Evolutionary conservation across 64 coral and sea anemone genomes (phyloP).

Genomic region (Anthopleura sola): DNA sequence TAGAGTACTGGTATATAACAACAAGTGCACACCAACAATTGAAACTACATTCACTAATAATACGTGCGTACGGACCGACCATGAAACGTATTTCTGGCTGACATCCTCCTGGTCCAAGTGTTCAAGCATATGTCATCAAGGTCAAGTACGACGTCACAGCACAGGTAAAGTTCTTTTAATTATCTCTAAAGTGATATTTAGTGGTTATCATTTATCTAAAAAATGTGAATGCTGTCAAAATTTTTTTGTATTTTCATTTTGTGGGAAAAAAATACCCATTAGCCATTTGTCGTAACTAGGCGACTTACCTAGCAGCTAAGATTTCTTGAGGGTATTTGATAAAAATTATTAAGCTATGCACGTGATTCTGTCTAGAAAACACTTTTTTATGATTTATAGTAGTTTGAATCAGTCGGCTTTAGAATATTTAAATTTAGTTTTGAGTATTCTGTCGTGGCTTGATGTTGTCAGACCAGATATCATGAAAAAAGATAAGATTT

Average conservation of each 20-base stretch:
- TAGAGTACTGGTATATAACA: conserved; percentile 59
- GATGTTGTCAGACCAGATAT: too few species aligned
- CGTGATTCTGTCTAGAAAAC: background rate
- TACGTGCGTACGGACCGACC: conserved; percentile 53
- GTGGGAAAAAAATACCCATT: background rate
- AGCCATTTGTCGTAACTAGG: background rate
- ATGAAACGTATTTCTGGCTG: conserved; percentile 62
- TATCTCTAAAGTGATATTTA: background rate
- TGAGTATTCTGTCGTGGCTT: too few species aligned
- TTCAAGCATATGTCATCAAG: conserved; percentile 95
- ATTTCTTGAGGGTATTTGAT: background rate
- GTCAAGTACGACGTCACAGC: conserved; percentile 39
- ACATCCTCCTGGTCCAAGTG: conserved; percentile 63
- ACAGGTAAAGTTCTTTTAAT: conserved; percentile 54
- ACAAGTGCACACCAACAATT: conserved; percentile 33
- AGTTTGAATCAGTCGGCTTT: too few species aligned
- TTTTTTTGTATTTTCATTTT: background rate
- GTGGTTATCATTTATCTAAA: background rate
- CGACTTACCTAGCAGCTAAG: background rate
- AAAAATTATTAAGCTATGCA: background rate
- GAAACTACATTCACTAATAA: conserved; percentile 46
- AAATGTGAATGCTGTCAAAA: background rate
- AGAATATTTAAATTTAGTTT: too few species aligned
- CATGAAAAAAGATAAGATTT: too few species aligned
- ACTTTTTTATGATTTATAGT: too few species aligned